phyloP scores from a whole-genome alignment of 2,797 vertebrate species.

The Myotis pilosus region DNA sequence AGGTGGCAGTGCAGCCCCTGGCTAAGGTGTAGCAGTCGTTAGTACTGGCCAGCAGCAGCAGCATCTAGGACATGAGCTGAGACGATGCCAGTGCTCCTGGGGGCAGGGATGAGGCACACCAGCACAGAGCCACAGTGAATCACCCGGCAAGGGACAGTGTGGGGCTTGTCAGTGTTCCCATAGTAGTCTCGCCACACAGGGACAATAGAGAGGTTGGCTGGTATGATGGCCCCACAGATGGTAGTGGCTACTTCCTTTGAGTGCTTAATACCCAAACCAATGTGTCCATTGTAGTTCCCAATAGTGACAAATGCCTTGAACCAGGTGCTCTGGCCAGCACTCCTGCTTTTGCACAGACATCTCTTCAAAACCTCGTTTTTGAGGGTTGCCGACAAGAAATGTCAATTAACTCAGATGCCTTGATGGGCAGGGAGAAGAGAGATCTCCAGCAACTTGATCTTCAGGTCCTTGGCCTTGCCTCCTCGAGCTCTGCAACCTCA shows the following conservation, averaged over 20 bases:
- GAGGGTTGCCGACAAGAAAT: background rate
- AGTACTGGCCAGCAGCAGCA: background rate
- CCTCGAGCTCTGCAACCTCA: background rate
- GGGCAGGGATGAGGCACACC: background rate
- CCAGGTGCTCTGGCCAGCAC: background rate
- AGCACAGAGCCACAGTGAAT: background rate
- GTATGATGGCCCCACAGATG: background rate
- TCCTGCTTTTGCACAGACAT: background rate
- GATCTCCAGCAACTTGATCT: background rate
- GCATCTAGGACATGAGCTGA: background rate
- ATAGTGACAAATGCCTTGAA: background rate
- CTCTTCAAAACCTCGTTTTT: background rate
- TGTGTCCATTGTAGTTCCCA: background rate
- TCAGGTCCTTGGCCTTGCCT: background rate
- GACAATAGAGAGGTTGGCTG: background rate
- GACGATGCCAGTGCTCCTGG: background rate
- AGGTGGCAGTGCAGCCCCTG: background rate
- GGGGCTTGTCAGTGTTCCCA: background rate
- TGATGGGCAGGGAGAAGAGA: background rate
- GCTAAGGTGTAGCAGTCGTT: background rate
- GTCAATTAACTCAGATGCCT: background rate
- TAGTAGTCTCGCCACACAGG: background rate
- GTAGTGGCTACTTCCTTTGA: background rate
- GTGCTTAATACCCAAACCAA: background rate
- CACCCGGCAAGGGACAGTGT: background rate